Conservation (phyloP, 2,797 vertebrate genomes). For the Liasis olivaceus region DNA sequence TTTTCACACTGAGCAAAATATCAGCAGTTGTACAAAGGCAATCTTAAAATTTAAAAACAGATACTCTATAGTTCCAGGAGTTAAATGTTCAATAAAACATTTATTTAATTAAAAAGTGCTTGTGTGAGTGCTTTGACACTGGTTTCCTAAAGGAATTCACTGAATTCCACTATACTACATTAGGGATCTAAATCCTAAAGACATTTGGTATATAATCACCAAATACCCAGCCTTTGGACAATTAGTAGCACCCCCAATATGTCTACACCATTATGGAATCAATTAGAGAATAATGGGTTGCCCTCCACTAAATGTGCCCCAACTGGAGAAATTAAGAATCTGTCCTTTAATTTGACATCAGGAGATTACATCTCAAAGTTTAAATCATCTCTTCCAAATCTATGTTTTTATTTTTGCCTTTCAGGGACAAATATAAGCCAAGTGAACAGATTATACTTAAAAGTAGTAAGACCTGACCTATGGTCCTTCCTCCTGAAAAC, state of each 20-base stretch:
- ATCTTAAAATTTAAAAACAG: background rate
- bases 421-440: background rate
- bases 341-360: background rate
- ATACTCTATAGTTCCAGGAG: background rate
- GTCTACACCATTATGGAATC: too few relatives aligned
- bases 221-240: background rate
- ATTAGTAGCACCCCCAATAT: too few relatives aligned
- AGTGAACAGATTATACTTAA: background rate
- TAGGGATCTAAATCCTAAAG: background rate
- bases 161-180: background rate
- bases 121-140: background rate
- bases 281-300: background rate
- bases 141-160: background rate
- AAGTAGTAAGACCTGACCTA: too few relatives aligned
- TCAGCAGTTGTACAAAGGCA: background rate
- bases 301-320: background rate
- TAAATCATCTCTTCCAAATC: background rate
- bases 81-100: background rate
- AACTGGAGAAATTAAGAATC: background rate
- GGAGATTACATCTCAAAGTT: background rate
- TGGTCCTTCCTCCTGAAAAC: background rate
- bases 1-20: background rate
- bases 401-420: background rate
- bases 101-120: slow-evolving; percentile 10
- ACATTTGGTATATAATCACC: background rate